Base-by-base conservation (phyloP, 2,888 invertebrate species). In the Leptinotarsa peninsularis region DNA sequence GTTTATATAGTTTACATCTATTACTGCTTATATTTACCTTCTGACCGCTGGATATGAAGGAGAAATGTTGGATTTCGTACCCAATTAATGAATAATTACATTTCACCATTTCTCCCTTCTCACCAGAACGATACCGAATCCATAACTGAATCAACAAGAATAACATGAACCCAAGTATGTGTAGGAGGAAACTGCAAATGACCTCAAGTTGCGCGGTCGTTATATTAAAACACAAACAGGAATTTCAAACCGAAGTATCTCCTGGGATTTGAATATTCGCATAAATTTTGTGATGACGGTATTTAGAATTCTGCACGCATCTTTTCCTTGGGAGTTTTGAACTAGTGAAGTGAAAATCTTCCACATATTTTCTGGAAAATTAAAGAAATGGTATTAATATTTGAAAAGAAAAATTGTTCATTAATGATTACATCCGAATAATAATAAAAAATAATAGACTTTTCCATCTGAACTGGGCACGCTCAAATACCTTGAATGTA, bases 211-310 rank as follows among this genome's bases (percentile, higher is more conserved):
- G 17, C 63, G 63, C 66, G 54, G 56, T 66, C 66, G 4, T 15
- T 56, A 60, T 60, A 73, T 68, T 63, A 63, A 43, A 63, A 71
- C 13, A 50, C 52, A 58, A 66, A 60, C 68, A 60, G 27, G 27
- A 63, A 49, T 50, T 43, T 21, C 50, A 50, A 68, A 68, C 60
- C 14, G 58, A 60, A 68, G 17, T 56, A 3, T 23, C 72, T 58
- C 23, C 49, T 66, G 66, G 63, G 68, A 63, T 73, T 68, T 60
- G 67, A 63, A 50, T 50, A 49, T 60, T 60, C 68, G 73, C 68
- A 60, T 68, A 50, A 68, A 73, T 60, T 58, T 67, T 50, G 4
- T 23, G 17, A 33, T 49, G 68, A 73, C 68, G 68, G 49, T 73
- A 50, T 60, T n/a, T n/a, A 18, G 13, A 21, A 10, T 13, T 18